Evolutionary conservation across 2,797 vertebrate genomes (phyloP).

Genomic region (Gymnoscopelus braueri): DNA sequence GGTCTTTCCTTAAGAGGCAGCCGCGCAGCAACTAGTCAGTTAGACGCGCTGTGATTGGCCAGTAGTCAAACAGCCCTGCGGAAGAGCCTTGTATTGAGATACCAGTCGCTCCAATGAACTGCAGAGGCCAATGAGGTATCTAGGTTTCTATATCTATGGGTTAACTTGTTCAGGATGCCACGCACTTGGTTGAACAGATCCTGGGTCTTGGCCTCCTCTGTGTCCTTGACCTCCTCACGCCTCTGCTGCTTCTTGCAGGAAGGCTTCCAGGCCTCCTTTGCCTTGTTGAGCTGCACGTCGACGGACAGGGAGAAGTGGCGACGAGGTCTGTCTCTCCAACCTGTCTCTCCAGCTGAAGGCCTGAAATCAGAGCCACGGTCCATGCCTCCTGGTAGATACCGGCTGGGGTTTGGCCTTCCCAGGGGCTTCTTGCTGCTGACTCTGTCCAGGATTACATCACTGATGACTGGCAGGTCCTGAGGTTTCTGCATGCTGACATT

Average conservation of each 20-base stretch:
- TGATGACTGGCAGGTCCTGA: conserved; percentile 93
- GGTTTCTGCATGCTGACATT: conserved; percentile 94
- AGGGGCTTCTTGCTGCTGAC: conserved; percentile 92
- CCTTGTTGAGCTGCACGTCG: conserved; percentile 94
- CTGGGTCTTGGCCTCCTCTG: conserved; percentile 86
- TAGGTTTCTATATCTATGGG: no score
- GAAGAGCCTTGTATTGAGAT: no score
- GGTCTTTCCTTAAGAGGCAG: no score
- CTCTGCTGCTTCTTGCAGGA: conserved; percentile 81
- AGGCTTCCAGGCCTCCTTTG: conserved; percentile 96
- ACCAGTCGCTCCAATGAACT: no score
- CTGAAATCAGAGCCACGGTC: conserved; percentile 95
- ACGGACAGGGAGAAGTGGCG: conserved; percentile 90
- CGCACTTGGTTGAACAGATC: conserved; percentile 93
- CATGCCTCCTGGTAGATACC: conserved; percentile 81
- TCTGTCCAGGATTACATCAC: conserved; percentile 95
- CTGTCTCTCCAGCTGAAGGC: conserved; percentile 88
- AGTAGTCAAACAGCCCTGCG: no score
- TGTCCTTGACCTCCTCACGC: conserved; percentile 60
- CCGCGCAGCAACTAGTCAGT: no score
- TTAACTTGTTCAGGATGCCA: conserved; percentile 97
- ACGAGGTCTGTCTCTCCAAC: conserved; percentile 85
- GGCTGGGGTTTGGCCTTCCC: conserved; percentile 87
- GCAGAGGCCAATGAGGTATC: no score
- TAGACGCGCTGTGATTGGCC: no score